These are phyloP conservation scores for Neodiprion lecontei DNA, from an alignment of 1,140 invertebrate species.

Conservation along the genomic window DNA sequence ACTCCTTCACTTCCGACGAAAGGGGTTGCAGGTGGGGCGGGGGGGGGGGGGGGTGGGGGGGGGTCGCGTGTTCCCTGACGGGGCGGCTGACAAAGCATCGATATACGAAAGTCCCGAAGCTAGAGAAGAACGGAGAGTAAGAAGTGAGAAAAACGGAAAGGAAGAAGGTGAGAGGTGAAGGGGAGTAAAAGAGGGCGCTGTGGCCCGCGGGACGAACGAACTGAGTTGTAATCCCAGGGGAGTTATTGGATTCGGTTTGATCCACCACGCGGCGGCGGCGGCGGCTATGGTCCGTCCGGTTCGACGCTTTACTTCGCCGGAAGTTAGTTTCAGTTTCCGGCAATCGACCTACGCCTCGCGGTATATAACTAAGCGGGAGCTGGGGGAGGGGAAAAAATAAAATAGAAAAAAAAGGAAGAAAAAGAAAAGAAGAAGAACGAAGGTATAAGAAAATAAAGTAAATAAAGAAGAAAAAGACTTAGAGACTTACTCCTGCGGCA, in stretches of 20 bases:
- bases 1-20: neutral
- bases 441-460: neutral
- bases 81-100: neutral
- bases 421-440: neutral
- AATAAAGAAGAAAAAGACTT: constrained; percentile 2
- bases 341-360: constrained; percentile 7
- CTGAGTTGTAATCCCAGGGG: constrained; percentile 50
- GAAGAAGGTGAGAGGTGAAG: constrained; percentile 14
- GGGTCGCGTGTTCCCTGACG: neutral
- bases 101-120: neutral
- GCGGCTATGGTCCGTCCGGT: neutral
- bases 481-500: neutral
- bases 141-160: neutral
- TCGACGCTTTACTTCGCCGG: constrained; percentile 4
- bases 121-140: neutral
- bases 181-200: constrained; percentile 31
- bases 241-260: constrained; percentile 58
- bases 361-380: constrained; percentile 3
- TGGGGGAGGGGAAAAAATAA: neutral
- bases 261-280: constrained; percentile 24
- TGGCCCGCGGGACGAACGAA: constrained; percentile 30
- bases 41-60: neutral
- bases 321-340: constrained; percentile 12
- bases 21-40: too few relatives aligned
- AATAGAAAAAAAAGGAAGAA: neutral